A percentile compares a stretch with the other conserved stretches of the same genome.
Conservation (phyloP, 2,888 invertebrate species). For the Falcaria lacertinaria region DNA sequence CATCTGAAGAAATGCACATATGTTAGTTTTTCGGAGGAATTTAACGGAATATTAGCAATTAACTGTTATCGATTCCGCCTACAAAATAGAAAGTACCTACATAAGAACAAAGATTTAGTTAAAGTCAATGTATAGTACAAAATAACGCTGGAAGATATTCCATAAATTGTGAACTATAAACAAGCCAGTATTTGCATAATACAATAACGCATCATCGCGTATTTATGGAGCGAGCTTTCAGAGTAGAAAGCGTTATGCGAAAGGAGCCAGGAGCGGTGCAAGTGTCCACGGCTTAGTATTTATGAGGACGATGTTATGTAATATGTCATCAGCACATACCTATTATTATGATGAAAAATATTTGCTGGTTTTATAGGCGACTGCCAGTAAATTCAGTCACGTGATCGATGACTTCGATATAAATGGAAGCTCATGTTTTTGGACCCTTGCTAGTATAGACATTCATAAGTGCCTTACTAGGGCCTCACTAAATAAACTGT, state of each 20-base stretch:
- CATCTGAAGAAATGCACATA: too few relatives aligned
- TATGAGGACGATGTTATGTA: constrained; percentile 52
- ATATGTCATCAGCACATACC: too few relatives aligned
- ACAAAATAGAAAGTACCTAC: background rate
- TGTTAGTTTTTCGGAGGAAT: too few relatives aligned
- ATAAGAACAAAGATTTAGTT: background rate
- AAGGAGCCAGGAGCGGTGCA: constrained; percentile 58
- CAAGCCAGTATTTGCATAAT: constrained; percentile 44
- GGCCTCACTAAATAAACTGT: too few relatives aligned
- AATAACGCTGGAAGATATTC: constrained; percentile 20
- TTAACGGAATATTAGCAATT: too few relatives aligned
- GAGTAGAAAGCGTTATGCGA: constrained; percentile 46
- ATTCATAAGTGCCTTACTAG: too few relatives aligned
- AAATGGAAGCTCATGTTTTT: too few relatives aligned
- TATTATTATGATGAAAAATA: too few relatives aligned
- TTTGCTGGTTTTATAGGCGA: too few relatives aligned
- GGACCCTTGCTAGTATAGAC: too few relatives aligned
- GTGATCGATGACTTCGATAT: too few relatives aligned
- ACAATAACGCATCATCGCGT: constrained; percentile 46
- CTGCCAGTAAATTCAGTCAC: too few relatives aligned
- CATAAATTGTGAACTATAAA: constrained; percentile 37
- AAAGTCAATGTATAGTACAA: background rate
- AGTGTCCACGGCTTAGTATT: constrained; percentile 55
- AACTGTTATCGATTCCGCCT: background rate
- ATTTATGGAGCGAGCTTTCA: constrained; percentile 37